Percentiles rank a stretch among this genome's conserved stretches.
Conservation (phyloP, 2,888 invertebrate species). For the Phrixothrix hirtus region DNA sequence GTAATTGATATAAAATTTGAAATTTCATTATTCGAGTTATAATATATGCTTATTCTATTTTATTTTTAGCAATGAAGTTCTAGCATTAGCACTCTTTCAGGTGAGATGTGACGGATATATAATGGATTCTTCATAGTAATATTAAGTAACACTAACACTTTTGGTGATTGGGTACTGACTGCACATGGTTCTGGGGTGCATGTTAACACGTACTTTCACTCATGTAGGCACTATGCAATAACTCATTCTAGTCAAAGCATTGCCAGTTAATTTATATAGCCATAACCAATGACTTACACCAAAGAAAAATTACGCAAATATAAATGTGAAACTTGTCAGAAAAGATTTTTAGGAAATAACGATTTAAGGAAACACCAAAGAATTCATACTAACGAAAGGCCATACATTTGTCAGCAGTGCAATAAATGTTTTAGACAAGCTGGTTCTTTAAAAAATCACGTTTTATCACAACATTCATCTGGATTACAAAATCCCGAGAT, state of each 20-base stretch:
- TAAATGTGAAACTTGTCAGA: conserved; percentile 66
- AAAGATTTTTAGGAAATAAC: conserved; percentile 66
- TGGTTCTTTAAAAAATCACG: conserved; percentile 68
- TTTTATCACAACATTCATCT: conserved; percentile 60
- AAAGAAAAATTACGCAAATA: conserved; percentile 55
- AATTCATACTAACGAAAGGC: conserved; percentile 67
- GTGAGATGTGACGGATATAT: conserved; percentile 22
- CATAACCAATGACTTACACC: conserved; percentile 58
- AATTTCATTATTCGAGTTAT: too few species aligned
- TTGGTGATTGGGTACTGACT: conserved; percentile 49
- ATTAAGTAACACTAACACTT: conserved; percentile 39
- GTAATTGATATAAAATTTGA: too few species aligned
- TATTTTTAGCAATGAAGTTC: conserved; percentile 10
- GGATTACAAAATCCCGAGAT: conserved; percentile 53
- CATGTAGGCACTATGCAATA: conserved; percentile 31
- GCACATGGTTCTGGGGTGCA: conserved; percentile 49
- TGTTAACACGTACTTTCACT: conserved; percentile 33
- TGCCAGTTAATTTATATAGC: conserved; percentile 23
- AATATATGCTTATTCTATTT: too few species aligned
- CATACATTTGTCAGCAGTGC: conserved; percentile 66
- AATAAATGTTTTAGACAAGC: conserved; percentile 66
- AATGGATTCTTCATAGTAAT: conserved; percentile 27
- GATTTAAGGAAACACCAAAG: conserved; percentile 70
- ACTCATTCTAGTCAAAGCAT: conserved; percentile 35
- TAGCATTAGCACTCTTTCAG: conserved; percentile 29